phyloP scores from a whole-genome alignment of 1,140 invertebrate species.

The Asobara japonica region DNA sequence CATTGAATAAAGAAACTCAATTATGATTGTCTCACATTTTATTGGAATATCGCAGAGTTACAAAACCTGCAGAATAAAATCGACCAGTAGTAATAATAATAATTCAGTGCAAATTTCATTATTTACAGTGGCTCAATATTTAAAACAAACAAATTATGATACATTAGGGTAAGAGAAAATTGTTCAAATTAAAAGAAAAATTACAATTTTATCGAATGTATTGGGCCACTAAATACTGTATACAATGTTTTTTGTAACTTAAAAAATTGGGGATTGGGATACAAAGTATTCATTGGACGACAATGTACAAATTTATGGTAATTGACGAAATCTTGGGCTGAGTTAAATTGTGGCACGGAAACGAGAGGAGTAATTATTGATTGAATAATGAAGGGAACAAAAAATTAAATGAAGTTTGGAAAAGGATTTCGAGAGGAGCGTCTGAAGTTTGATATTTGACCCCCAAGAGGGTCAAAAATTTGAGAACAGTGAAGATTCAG shows the following conservation, averaged over 20 bases:
- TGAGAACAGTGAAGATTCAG: too few species aligned
- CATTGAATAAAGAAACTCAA: neutral
- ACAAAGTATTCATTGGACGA: too few species aligned
- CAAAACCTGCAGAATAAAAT: slow-evolving; percentile 1
- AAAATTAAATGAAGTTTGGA: neutral
- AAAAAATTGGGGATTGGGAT: neutral
- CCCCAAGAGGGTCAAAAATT: too few species aligned
- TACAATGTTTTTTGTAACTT: slow-evolving; percentile 14
- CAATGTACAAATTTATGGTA: slow-evolving; percentile 3
- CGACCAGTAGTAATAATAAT: slow-evolving; percentile 6
- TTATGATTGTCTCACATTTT: slow-evolving; percentile 3
- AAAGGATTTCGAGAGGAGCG: too few species aligned
- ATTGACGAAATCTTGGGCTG: slow-evolving; percentile 24
- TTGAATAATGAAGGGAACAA: neutral
- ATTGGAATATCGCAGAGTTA: neutral
- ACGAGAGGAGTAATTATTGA: slow-evolving; percentile 10
- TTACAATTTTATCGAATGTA: slow-evolving; percentile 38
- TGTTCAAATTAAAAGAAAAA: neutral
- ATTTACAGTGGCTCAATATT: slow-evolving; percentile 44
- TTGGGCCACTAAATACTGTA: slow-evolving; percentile 34
- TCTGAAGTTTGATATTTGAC: too few species aligned
- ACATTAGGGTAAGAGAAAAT: neutral
- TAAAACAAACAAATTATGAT: slow-evolving; percentile 41
- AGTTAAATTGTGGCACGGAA: slow-evolving; percentile 11
- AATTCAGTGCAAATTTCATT: slow-evolving; percentile 37